A percentile compares a stretch with the other conserved stretches of the same genome.
These are phyloP conservation scores for Archilochus colubris DNA, from an alignment of 2,113 vertebrate genomes.

Conservation along the genomic window DNA sequence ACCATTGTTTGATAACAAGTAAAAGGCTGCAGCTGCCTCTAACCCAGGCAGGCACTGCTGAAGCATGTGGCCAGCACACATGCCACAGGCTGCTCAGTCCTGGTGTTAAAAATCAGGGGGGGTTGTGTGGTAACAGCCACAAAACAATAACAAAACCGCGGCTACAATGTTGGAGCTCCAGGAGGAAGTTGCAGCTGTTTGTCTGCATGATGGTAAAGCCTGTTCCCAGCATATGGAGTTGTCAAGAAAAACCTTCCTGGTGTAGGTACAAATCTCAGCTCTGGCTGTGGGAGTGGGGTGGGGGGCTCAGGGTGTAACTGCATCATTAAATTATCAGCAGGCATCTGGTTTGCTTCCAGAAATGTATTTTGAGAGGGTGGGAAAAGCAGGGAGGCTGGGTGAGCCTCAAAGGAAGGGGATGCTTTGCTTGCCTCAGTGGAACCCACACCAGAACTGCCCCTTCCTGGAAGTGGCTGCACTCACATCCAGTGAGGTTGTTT, in stretches of 20 bases:
- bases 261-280: neutral
- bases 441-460: neutral
- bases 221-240: neutral
- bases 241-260: accelerated
- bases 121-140: neutral
- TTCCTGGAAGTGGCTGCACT: accelerated
- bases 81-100: neutral
- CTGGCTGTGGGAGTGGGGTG: neutral
- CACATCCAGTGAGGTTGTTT: accelerated
- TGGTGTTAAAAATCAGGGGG: neutral
- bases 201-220: neutral
- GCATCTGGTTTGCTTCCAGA: neutral
- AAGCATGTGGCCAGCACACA: neutral
- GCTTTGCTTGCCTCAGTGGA: too few relatives aligned
- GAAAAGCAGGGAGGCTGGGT: neutral
- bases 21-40: constrained; percentile 31
- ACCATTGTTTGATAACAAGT: constrained; percentile 5
- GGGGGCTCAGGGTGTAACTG: neutral
- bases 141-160: neutral
- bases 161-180: neutral
- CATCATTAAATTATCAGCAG: neutral
- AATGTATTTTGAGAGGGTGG: neutral
- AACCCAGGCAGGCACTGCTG: neutral
- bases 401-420: too few relatives aligned
- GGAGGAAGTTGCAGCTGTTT: neutral